These are phyloP conservation scores for Diadema setosum DNA, from an alignment of 35 echinoderm and acorn worm genomes.

Conservation along the genomic window DNA sequence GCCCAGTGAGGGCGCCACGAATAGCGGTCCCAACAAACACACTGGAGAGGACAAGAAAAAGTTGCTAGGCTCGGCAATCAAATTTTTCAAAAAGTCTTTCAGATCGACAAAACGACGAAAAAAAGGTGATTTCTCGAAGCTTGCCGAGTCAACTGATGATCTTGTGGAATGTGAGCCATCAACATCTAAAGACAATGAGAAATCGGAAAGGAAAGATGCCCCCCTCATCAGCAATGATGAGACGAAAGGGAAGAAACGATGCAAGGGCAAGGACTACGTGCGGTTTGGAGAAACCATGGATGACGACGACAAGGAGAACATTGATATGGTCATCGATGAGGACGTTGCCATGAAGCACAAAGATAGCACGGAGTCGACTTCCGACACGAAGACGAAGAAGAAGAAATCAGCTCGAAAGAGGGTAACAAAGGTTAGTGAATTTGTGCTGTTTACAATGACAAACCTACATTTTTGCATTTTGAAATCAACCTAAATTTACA, in stretches of 20 bases:
- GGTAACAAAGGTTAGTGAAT: not conserved
- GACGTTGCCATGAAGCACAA: no score
- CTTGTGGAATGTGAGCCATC: no score
- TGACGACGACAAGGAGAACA: not conserved
- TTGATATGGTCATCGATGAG: not conserved
- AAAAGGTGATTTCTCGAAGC: not conserved
- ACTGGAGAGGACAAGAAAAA: not conserved
- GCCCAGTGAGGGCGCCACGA: not conserved
- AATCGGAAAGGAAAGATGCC: no score
- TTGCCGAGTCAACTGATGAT: not conserved
- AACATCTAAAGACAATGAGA: no score
- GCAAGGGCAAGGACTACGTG: no score
- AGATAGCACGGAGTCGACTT: not conserved
- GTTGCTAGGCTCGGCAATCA: not conserved
- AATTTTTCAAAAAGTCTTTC: not conserved
- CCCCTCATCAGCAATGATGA: no score
- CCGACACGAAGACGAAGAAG: not conserved
- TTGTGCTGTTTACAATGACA: no score
- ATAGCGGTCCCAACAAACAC: not conserved
- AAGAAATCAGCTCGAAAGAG: not conserved
- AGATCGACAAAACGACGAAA: not conserved
- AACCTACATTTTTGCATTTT: no score
- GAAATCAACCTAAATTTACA: no score
- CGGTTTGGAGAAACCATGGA: not conserved
- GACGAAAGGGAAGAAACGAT: not conserved